phyloP scores from a whole-genome alignment of 1,140 invertebrate genomes.

The Orchesella cincta region DNA sequence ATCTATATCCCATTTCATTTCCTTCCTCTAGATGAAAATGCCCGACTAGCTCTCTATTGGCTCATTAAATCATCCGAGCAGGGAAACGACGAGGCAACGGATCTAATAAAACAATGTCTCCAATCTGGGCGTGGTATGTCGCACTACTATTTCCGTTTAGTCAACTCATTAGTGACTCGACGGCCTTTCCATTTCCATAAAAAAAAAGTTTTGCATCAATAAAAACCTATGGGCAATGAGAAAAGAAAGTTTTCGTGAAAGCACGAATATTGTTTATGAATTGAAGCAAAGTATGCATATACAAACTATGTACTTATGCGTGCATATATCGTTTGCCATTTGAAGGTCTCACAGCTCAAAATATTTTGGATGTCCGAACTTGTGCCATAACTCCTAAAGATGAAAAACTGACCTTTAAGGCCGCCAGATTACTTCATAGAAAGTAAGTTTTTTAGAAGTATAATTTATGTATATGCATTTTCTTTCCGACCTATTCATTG shows the following conservation, averaged over 20 bases:
- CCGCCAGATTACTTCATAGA: constrained; percentile 79
- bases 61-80: constrained; percentile 71
- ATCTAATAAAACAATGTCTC: constrained; percentile 75
- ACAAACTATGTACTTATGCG: too few species aligned
- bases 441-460: too few species aligned
- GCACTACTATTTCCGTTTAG: too few species aligned
- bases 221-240: too few species aligned
- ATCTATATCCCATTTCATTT: background rate
- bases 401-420: constrained; percentile 80
- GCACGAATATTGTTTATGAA: too few species aligned
- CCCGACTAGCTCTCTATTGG: constrained; percentile 77
- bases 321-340: background rate
- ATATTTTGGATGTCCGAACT: constrained; percentile 77
- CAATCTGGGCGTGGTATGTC: constrained; percentile 66
- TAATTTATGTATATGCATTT: too few species aligned
- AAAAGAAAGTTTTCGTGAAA: too few species aligned
- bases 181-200: too few species aligned
- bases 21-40: constrained; percentile 61
- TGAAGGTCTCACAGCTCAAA: constrained; percentile 74
- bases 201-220: too few species aligned
- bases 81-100: constrained; percentile 81
- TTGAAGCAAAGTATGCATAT: too few species aligned
- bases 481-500: too few species aligned
- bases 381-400: constrained; percentile 79
- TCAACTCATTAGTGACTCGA: too few species aligned